Evolutionary conservation across 2,888 invertebrate species (phyloP).

Genomic region (Pachycephus smyrnensis): DNA sequence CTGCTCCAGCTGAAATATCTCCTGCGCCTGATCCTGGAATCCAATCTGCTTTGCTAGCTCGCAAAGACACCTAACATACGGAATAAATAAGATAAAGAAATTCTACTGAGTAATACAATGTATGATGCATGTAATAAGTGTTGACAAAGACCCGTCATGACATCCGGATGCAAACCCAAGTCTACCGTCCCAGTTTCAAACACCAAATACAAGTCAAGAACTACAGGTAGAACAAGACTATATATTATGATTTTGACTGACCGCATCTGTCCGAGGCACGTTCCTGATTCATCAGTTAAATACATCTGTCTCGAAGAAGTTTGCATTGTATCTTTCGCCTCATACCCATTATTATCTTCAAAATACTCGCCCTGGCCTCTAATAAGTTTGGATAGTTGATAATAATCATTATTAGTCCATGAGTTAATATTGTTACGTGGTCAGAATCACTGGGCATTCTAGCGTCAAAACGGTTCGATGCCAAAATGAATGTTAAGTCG

Average conservation of each 20-base stretch:
- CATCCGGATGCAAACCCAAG: conserved; percentile 7
- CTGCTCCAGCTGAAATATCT: conserved; percentile 86
- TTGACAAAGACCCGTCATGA: neutral
- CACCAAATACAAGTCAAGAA: neutral
- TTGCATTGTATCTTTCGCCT: conserved; percentile 57
- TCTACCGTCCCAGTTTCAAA: conserved; percentile 16
- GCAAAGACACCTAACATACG: conserved; percentile 80
- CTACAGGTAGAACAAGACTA: conserved; percentile 28
- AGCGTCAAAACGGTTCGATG: neutral
- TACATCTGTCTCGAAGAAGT: conserved; percentile 54
- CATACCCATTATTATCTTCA: conserved; percentile 58
- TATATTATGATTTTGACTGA: conserved; percentile 53
- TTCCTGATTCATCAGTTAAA: conserved; percentile 61
- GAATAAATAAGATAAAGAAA: neutral
- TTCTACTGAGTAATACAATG: neutral
- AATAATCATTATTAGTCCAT: conserved; percentile 14
- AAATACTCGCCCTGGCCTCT: conserved; percentile 55
- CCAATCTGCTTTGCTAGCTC: conserved; percentile 96
- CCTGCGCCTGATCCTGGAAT: conserved; percentile 86
- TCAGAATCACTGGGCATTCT: neutral
- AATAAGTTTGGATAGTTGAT: conserved; percentile 44
- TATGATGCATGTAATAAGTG: neutral
- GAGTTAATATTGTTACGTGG: neutral
- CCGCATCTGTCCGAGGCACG: conserved; percentile 59
- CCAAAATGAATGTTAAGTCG: neutral